These are phyloP conservation scores for Apocrypta bakeri DNA, from an alignment of 1,140 invertebrate genomes.

Conservation along the genomic window DNA sequence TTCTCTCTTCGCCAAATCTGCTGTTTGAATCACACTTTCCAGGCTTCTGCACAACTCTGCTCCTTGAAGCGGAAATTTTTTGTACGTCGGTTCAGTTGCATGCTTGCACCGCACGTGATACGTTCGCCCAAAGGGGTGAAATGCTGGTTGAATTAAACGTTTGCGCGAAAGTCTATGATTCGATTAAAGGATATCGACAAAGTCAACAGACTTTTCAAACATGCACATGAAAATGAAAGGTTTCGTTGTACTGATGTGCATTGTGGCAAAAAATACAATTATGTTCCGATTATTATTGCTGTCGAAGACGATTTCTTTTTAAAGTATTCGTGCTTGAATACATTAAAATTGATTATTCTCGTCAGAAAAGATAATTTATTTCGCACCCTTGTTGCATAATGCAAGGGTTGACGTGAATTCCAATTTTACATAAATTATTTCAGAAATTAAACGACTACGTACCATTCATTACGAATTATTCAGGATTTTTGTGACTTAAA, in stretches of 20 bases:
- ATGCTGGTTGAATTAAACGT: not conserved
- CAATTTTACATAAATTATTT: too few relatives aligned
- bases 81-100: constrained; percentile 38
- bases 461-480: too few relatives aligned
- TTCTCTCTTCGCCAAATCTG: not conserved
- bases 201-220: not conserved
- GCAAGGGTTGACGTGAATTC: too few relatives aligned
- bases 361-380: too few relatives aligned
- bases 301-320: too few relatives aligned
- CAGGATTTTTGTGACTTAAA: too few relatives aligned
- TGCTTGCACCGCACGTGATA: not conserved
- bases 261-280: too few relatives aligned
- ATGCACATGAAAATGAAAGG: not conserved
- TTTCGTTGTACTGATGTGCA: not conserved
- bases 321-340: too few relatives aligned
- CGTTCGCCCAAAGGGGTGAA: not conserved
- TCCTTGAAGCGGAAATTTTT: constrained; percentile 9
- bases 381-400: too few relatives aligned
- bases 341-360: too few relatives aligned
- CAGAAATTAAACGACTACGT: too few relatives aligned
- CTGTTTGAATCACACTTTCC: not conserved
- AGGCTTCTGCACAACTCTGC: not conserved
- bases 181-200: not conserved
- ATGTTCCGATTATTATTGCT: too few relatives aligned
- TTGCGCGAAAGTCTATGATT: not conserved